Evolutionary conservation across 1,140 invertebrate genomes (phyloP).

Genomic region (Papilio polyxenes): DNA sequence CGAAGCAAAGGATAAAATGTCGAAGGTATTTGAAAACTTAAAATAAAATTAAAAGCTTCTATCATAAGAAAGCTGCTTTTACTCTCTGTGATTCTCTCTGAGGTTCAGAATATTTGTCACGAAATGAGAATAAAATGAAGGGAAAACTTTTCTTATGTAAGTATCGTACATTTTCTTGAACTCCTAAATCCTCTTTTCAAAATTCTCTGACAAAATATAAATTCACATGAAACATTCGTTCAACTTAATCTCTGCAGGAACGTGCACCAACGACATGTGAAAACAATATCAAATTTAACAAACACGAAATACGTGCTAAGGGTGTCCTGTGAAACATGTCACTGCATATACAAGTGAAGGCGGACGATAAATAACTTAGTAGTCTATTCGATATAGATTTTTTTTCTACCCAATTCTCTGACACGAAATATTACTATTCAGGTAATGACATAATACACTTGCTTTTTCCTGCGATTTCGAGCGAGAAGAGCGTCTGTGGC

Average conservation of each 20-base stretch:
- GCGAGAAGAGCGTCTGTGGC: too few relatives aligned
- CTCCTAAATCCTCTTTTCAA: slow-evolving; percentile 8
- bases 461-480: too few relatives aligned
- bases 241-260: not conserved
- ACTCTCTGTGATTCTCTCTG: too few relatives aligned
- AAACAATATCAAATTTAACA: slow-evolving; percentile 1
- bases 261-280: not conserved
- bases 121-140: not conserved
- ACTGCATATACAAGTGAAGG: not conserved
- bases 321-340: not conserved
- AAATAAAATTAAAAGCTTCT: too few relatives aligned
- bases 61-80: too few relatives aligned
- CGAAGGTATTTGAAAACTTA: too few relatives aligned
- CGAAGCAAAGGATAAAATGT: too few relatives aligned
- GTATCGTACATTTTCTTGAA: not conserved
- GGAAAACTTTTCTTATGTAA: not conserved
- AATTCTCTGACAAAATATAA: slow-evolving; percentile 9
- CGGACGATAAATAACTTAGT: not conserved
- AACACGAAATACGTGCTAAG: not conserved
- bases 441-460: too few relatives aligned
- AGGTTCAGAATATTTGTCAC: not conserved
- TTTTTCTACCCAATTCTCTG: too few relatives aligned
- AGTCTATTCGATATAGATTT: not conserved
- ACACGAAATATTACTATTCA: too few relatives aligned
- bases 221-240: not conserved